Percentiles rank a stretch among this genome's conserved stretches.
phyloP scores from a whole-genome alignment of 2,888 invertebrate genomes.

The Alloscopus bannaensis region DNA sequence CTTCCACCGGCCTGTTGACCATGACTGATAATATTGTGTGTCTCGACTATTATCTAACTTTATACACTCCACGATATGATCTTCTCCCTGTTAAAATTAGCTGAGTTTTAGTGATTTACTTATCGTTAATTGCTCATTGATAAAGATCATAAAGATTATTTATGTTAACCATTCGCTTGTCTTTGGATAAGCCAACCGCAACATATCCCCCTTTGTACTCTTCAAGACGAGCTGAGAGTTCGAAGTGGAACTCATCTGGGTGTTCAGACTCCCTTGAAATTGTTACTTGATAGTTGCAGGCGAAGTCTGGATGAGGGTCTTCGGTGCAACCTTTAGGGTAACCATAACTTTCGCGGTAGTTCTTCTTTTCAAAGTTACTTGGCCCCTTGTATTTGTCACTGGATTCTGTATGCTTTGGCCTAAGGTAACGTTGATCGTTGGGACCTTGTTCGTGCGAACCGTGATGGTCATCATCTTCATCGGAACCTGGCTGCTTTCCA shows the following conservation, averaged over 20 bases:
- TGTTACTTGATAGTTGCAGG: constrained; percentile 46
- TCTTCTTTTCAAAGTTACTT: constrained; percentile 15
- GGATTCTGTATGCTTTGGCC: no score
- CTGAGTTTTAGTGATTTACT: constrained; percentile 51
- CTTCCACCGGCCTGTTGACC: constrained; percentile 3
- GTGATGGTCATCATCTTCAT: background rate
- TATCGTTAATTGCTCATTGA: no score
- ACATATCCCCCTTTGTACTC: constrained; percentile 55
- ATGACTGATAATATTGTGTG: constrained; percentile 35
- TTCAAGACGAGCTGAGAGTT: constrained; percentile 31
- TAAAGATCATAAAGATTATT: no score
- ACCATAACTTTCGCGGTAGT: constrained; percentile 40
- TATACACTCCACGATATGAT: constrained; percentile 57
- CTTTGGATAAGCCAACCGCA: constrained; percentile 63
- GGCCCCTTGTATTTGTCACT: background rate
- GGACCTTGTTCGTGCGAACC: no score
- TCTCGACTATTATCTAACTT: background rate
- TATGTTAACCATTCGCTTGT: constrained; percentile 61
- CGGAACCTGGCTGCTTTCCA: background rate
- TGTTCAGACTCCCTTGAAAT: constrained; percentile 18
- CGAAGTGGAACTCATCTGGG: constrained; percentile 22
- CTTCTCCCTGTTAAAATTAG: constrained; percentile 54
- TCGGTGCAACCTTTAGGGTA: constrained; percentile 40
- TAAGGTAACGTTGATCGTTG: background rate
- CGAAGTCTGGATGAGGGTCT: background rate